Evolutionary conservation across 92 coral and sea anemone species (phyloP), one percentile per base, ranked within the genome.

Genomic region (Phenganax stokvisi): DNA sequence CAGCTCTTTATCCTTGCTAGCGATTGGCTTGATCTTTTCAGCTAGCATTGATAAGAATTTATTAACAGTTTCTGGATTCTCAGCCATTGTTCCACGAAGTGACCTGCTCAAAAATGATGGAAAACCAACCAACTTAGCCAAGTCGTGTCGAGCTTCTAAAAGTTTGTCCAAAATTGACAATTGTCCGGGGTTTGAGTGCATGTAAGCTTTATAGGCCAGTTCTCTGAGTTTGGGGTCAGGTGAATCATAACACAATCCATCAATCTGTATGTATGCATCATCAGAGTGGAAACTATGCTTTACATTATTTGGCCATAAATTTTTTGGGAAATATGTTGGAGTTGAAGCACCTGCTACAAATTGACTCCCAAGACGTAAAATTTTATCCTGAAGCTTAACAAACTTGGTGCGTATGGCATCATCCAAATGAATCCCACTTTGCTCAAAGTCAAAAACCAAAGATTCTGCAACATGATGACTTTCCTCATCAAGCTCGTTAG

Each of bases 391-490:
- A 47, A 94, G 91, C 51, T 86, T 89, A 51, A 94, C 98, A 88
- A 94, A 94, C 82, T 79, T 84, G 27, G 80, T 77, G 1, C 98
- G 89, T 68, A 90, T 94, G 13, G 83, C 75, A 70, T 89, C 86
- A 54, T 92, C 89, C 47, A 96, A 83, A 85, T 96, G 97, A 74
- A 96, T 92, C 10, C 99, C 97, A 86, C 97, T 96, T 57, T 92
- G 89, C 76, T 96, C 99, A 92, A 96, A 96, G 74, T 96, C 99
- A 89, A 96, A 96, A 15, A 89, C 86, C 72, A 96, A 96, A 11
- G 90, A 85, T 47, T 94, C 97, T 62, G 90, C 97, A 11, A 94
- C 98, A 71, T 90, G 90, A 28, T 77, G 80, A 0, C 92, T 90
- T 58, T 90, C 97, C 62, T 94, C 97, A 71, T 89, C 89, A 82